phyloP scores from a whole-genome alignment of 2,888 invertebrate species.

The Thelaira solivaga region DNA sequence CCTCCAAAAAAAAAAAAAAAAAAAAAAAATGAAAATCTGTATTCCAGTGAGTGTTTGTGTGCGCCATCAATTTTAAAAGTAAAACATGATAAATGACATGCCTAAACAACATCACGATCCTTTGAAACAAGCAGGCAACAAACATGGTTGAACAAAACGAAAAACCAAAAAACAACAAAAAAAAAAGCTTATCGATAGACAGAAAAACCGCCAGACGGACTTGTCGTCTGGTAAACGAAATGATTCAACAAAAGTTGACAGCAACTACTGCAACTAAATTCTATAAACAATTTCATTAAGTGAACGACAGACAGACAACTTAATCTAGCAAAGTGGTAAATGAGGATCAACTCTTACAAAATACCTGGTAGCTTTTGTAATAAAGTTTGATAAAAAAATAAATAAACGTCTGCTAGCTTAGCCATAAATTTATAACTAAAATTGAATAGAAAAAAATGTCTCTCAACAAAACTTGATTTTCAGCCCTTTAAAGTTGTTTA shows the following conservation, averaged over 20 bases:
- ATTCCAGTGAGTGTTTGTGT: background rate
- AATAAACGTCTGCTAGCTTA: background rate
- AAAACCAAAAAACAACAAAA: constrained; percentile 23
- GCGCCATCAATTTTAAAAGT: constrained; percentile 52
- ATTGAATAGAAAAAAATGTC: background rate
- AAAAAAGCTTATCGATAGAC: constrained; percentile 44
- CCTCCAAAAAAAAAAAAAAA: background rate
- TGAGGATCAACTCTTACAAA: constrained; percentile 36
- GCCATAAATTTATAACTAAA: background rate
- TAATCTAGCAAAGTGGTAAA: constrained; percentile 44
- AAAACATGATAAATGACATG: constrained; percentile 64
- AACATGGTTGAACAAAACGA: too few species aligned
- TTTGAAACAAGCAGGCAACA: constrained; percentile 49
- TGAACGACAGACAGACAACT: constrained; percentile 46
- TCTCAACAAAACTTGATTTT: background rate
- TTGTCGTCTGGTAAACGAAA: constrained; percentile 43
- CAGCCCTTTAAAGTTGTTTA: too few species aligned
- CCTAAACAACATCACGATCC: constrained; percentile 62
- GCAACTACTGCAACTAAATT: constrained; percentile 46
- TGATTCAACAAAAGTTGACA: constrained; percentile 45
- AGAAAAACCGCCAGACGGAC: constrained; percentile 44
- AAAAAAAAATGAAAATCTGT: background rate
- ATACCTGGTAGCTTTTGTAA: constrained; percentile 24
- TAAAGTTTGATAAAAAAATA: background rate
- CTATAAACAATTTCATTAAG: background rate